These are phyloP conservation scores for Oeneis ivallda DNA, from an alignment of 2,888 invertebrate genomes.

Conservation along the genomic window DNA sequence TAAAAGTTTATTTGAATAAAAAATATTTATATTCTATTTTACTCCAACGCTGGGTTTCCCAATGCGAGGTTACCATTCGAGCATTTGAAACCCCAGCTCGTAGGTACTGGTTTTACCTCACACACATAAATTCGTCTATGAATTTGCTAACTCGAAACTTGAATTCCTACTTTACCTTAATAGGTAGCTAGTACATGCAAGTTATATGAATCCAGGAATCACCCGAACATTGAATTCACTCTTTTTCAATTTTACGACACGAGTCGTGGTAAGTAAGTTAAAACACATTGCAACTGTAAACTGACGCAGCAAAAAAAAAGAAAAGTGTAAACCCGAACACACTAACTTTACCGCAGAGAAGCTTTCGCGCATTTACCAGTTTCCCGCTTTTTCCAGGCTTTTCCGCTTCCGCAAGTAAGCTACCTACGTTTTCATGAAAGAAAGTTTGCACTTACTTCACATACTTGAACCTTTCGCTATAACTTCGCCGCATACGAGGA, in stretches of 20 bases:
- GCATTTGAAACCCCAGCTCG: too few species aligned
- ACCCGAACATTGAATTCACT: neutral
- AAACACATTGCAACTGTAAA: neutral
- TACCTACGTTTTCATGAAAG: neutral
- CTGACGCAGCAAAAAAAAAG: neutral
- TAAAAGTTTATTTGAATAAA: too few species aligned
- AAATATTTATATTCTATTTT: too few species aligned
- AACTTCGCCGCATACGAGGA: neutral
- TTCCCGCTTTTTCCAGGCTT: constrained; percentile 8
- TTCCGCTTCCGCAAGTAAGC: neutral
- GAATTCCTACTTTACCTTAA: too few species aligned
- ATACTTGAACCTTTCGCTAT: neutral
- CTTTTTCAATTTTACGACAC: constrained; percentile 1
- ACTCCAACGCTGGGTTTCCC: too few species aligned
- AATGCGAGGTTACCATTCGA: too few species aligned
- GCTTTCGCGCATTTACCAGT: constrained; percentile 7
- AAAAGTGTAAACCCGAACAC: constrained; percentile 1
- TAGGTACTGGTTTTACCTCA: too few species aligned
- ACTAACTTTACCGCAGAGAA: constrained; percentile 4
- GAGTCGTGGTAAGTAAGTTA: neutral
- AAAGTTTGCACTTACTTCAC: constrained; percentile 1
- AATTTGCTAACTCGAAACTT: too few species aligned
- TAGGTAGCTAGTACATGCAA: too few species aligned
- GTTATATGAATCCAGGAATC: neutral
- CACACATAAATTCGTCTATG: too few species aligned